phyloP scores from a whole-genome alignment of 2,113 vertebrate genomes.

The Alexandromys fortis region DNA sequence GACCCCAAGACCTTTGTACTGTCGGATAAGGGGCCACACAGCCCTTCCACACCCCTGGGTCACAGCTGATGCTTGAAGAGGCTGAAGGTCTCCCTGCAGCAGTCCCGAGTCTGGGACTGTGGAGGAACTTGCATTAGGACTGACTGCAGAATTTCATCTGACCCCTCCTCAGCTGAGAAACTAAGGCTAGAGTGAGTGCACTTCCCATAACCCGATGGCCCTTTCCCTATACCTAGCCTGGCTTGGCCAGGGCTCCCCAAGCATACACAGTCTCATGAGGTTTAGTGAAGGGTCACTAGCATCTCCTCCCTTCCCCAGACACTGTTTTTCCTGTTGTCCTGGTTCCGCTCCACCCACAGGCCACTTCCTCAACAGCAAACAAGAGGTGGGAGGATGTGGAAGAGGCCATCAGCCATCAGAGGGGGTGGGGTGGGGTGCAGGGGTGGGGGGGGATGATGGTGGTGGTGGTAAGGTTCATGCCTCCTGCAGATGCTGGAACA shows the following conservation, averaged over 20 bases:
- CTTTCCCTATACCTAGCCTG: not conserved
- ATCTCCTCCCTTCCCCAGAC: not conserved
- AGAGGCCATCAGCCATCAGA: not conserved
- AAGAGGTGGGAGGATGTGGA: not conserved
- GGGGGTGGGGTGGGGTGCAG: not conserved
- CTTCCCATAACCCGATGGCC: not conserved
- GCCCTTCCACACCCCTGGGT: not conserved
- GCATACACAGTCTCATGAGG: not conserved
- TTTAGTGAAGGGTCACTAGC: not conserved
- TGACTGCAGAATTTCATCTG: fast-evolving
- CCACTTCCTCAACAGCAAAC: not conserved
- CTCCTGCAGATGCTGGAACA: not conserved
- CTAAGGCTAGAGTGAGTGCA: not conserved
- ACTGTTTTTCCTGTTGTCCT: not conserved
- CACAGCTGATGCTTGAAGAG: not conserved
- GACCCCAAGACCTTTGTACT: not conserved
- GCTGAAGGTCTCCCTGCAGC: no score
- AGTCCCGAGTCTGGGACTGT: not conserved
- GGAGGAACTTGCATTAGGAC: not conserved
- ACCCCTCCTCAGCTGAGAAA: not conserved
- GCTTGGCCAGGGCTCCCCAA: not conserved
- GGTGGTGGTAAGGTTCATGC: not conserved
- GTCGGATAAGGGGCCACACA: not conserved
- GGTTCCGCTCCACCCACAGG: not conserved
- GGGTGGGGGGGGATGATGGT: not conserved